Base-by-base conservation (phyloP, 1,140 invertebrate species). In the Myzus persicae region DNA sequence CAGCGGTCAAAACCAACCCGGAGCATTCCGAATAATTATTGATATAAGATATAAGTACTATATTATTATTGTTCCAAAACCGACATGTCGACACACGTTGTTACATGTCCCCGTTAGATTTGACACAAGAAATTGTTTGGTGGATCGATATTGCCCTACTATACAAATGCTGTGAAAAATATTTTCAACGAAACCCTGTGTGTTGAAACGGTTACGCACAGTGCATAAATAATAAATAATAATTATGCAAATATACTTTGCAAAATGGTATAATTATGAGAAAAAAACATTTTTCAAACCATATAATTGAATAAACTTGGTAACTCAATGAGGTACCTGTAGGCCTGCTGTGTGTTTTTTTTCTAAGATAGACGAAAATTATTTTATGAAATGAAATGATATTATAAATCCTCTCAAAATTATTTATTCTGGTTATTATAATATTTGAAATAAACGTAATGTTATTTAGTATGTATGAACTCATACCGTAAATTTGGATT, bases 211-310 rank as follows among this genome's bases (percentile, higher is more conserved):
- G 31, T 67, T 76, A 76, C 59, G 31, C 14, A n/a, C 59, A 14
- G 59, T 76, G 59, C 59, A 76, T n/a, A n/a, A 76, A 76, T 76
- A 76, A 76, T n/a, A n/a, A 76, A 76, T 76, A 76, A 76, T 76
- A 76, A 76, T 67, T 76, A 76, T 36, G 31, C 59, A 76, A 76
- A 76, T n/a, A 76, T 5, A n/a, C 1, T 76, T 51, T 18, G 59
- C 14, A 1, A 76, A 76, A 18, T 76, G 14, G n/a, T 76, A 76
- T 76, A n/a, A n/a, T 76, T 67, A n/a, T 67, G 31, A 67, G 18
- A 67, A n/a, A 67, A 59, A 59, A 18, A 67, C 8, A 59, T n/a
- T n/a, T 67, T 67, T 67, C n/a, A 18, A 67, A 67, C 14, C n/a
- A n/a, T n/a, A 67, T 67, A n/a, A 67, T 67, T 67, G 0, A 67